These are phyloP conservation scores for Epirrhoe alternata DNA, from an alignment of 2,888 invertebrate genomes.

Conservation along the genomic window DNA sequence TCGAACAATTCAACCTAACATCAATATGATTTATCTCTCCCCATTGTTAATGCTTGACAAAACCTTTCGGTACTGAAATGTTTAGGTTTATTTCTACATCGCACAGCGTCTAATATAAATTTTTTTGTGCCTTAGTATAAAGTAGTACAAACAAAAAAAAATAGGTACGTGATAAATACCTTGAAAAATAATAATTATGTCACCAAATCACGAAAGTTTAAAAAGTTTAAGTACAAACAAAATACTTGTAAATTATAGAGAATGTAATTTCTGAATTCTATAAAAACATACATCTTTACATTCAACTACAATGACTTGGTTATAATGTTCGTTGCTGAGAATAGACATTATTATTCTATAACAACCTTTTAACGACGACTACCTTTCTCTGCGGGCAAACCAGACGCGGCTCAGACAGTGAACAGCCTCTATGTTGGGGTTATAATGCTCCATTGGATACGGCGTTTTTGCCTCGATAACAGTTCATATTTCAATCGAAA, in stretches of 20 bases:
- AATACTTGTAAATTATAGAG: too few relatives aligned
- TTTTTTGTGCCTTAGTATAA: background rate
- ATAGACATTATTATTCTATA: conserved; percentile 15
- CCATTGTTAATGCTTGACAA: conserved; percentile 34
- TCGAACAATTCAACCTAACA: conserved; percentile 31
- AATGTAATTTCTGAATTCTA: too few relatives aligned
- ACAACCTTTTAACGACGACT: conserved; percentile 15
- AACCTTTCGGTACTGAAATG: conserved; percentile 20
- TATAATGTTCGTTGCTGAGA: conserved; percentile 8
- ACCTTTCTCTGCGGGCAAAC: conserved; percentile 32
- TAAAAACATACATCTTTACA: too few relatives aligned
- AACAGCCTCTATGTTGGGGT: conserved; percentile 44
- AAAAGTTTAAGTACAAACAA: too few relatives aligned
- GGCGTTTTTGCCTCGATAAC: conserved; percentile 30
- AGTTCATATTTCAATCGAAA: conserved; percentile 13
- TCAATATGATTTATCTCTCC: conserved; percentile 39
- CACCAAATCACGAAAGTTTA: too few relatives aligned
- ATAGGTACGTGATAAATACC: too few relatives aligned
- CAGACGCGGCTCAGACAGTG: conserved; percentile 53
- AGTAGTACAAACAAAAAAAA: background rate
- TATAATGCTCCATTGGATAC: conserved; percentile 46
- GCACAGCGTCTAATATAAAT: background rate
- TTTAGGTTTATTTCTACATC: conserved; percentile 24
- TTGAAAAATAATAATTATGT: too few relatives aligned
- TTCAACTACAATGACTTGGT: background rate